Evolutionary conservation across 2,797 vertebrate species (phyloP).

Genomic region (Mallotus villosus): DNA sequence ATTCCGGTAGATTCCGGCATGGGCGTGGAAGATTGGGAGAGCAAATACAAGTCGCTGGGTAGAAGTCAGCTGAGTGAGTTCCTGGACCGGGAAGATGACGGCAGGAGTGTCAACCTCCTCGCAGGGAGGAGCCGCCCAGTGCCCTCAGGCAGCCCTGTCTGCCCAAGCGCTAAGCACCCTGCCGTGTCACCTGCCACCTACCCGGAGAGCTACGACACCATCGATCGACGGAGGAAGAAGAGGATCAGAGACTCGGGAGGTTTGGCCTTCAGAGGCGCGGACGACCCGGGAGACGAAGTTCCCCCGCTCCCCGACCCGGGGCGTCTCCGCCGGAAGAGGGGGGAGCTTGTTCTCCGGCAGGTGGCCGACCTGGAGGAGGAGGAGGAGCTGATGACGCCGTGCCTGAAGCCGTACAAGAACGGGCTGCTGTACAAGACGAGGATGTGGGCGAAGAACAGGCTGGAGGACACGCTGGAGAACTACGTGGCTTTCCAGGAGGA

Average conservation of each 20-base stretch:
- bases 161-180: conserved; percentile 56
- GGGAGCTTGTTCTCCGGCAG: conserved; percentile 67
- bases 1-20: conserved; percentile 85
- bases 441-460: conserved; percentile 73
- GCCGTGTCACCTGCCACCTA: conserved; percentile 70
- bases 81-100: conserved; percentile 75
- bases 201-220: conserved; percentile 85
- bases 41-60: conserved; percentile 76
- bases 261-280: conserved; percentile 36
- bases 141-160: conserved; percentile 31
- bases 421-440: conserved; percentile 86
- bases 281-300: conserved; percentile 43
- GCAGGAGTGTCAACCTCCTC: conserved; percentile 54
- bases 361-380: conserved; percentile 74
- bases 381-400: conserved; percentile 69
- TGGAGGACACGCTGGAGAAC: conserved; percentile 72
- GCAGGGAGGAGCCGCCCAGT: conserved; percentile 55
- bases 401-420: conserved; percentile 83
- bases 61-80: conserved; percentile 80
- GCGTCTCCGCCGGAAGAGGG: conserved; percentile 66
- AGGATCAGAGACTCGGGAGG: conserved; percentile 65
- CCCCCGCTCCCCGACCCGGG: conserved; percentile 55
- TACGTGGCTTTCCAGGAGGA: conserved; percentile 73
- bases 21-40: conserved; percentile 83
- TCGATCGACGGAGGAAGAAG: conserved; percentile 84